A percentile compares a stretch with the other conserved stretches of the same genome.
phyloP scores from a whole-genome alignment of 2,888 invertebrate species.

The Stenotaenia linearis region DNA sequence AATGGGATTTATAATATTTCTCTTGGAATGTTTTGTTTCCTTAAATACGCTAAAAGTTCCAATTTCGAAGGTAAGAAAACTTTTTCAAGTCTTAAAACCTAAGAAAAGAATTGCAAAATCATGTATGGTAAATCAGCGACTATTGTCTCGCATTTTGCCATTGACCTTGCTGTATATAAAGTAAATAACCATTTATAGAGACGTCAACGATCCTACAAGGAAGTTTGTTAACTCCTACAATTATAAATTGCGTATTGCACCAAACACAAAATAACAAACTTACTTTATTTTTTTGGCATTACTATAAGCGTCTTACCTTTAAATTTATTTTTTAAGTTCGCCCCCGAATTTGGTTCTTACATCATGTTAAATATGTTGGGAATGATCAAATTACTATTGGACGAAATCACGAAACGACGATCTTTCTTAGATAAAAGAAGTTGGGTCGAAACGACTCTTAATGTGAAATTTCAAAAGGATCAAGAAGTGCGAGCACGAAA shows the following conservation, averaged over 20 bases:
- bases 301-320: no score
- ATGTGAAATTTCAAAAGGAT: conserved; percentile 73
- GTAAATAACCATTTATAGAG: neutral
- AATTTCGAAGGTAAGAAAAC: neutral
- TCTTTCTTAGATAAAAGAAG: conserved; percentile 81
- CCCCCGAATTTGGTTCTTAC: conserved; percentile 66
- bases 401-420: conserved; percentile 76
- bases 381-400: conserved; percentile 79
- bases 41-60: neutral
- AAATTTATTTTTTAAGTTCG: conserved; percentile 52
- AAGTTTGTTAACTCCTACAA: no score
- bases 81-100: no score
- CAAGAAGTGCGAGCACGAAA: conserved; percentile 68
- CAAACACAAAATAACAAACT: no score
- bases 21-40: neutral
- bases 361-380: conserved; percentile 74
- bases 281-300: no score
- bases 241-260: no score
- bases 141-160: conserved; percentile 19
- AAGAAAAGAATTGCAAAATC: no score
- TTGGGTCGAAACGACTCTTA: conserved; percentile 75
- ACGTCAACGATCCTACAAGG: no score
- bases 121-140: conserved; percentile 5
- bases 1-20: neutral
- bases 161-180: no score